phyloP scores from a whole-genome alignment of 2,797 vertebrate genomes.

The Malurus splendens region DNA sequence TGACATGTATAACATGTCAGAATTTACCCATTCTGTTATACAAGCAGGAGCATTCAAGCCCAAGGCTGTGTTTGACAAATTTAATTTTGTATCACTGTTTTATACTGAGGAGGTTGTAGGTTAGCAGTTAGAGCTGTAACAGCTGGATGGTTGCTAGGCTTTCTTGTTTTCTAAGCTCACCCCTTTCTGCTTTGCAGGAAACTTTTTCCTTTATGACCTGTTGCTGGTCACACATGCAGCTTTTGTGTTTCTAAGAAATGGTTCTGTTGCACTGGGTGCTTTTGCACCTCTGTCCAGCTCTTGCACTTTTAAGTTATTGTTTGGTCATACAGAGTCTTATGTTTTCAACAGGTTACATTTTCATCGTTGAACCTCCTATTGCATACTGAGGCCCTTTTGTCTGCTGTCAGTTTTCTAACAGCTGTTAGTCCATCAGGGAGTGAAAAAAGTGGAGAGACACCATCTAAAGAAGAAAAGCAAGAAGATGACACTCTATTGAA shows the following conservation, averaged over 20 bases:
- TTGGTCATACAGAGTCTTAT: not conserved
- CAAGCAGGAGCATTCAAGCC: not conserved
- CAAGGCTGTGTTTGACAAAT: not conserved
- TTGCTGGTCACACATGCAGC: not conserved
- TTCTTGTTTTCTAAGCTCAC: not conserved
- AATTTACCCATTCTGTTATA: not conserved
- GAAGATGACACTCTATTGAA: slow-evolving; percentile 42
- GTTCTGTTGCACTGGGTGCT: not conserved
- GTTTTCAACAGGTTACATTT: slow-evolving; percentile 83
- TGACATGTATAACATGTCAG: too few relatives aligned
- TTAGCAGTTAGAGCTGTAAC: not conserved
- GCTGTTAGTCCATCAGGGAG: slow-evolving; percentile 67
- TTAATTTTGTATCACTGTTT: not conserved
- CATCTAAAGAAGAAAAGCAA: slow-evolving; percentile 47
- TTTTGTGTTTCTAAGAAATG: not conserved
- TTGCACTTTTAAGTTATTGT: not conserved
- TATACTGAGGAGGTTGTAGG: not conserved
- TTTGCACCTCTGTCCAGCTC: not conserved
- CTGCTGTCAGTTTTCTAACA: slow-evolving; percentile 83
- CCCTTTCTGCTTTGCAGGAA: not conserved
- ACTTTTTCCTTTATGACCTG: not conserved
- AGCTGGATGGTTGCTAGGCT: not conserved
- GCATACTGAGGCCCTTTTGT: slow-evolving; percentile 89
- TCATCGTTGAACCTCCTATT: slow-evolving; percentile 88
- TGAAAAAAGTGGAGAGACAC: slow-evolving; percentile 10